Conservation (phyloP, 2,113 vertebrate species). For the Chiloscyllium plagiosum region DNA sequence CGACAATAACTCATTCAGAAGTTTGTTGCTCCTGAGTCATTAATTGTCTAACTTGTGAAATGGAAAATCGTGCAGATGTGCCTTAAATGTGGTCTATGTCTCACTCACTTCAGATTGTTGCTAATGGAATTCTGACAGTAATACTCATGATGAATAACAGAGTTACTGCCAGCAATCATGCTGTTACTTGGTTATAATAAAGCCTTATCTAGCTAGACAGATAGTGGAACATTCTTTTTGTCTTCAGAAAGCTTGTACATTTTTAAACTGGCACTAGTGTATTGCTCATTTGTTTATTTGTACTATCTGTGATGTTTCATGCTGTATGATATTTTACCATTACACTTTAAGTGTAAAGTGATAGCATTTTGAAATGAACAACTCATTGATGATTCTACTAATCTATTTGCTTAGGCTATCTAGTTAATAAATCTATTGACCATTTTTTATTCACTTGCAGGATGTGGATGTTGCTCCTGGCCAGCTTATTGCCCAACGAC, state of each 20-base stretch:
- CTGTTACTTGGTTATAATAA: background rate
- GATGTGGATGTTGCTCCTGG: no score
- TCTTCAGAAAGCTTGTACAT: background rate
- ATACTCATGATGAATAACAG: background rate
- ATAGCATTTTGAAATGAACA: background rate
- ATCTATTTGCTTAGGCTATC: background rate
- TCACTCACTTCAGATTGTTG: background rate
- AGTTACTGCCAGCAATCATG: background rate
- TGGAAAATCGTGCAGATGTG: background rate
- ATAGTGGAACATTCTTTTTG: background rate
- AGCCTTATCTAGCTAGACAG: background rate
- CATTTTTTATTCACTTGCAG: no score
- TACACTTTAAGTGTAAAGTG: background rate
- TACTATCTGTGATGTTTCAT: background rate
- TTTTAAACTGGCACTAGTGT: background rate
- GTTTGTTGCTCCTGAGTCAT: background rate
- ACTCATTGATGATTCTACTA: background rate
- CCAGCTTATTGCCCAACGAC: no score
- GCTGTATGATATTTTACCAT: background rate
- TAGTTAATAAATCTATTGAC: background rate
- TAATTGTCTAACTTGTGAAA: background rate
- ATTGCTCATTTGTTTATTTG: background rate
- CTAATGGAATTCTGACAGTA: background rate
- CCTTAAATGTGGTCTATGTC: background rate
- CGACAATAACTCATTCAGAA: background rate